These are phyloP conservation scores for Philonicus albiceps DNA, from an alignment of 2,888 invertebrate genomes.

Conservation along the genomic window DNA sequence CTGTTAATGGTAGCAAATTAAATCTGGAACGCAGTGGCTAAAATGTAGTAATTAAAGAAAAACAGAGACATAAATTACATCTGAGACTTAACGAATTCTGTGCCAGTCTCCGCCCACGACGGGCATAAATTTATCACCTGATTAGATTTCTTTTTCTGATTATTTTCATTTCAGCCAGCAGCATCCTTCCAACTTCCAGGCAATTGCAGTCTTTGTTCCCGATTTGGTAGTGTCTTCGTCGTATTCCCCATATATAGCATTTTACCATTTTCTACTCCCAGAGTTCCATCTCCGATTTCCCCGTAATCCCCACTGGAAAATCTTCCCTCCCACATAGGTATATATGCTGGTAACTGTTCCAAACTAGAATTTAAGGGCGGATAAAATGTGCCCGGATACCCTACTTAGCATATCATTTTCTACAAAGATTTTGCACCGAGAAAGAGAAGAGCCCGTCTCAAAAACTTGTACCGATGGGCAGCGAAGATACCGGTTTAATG, in stretches of 20 bases:
- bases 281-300: not conserved
- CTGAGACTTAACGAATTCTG: not conserved
- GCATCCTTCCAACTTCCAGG: not conserved
- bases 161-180: constrained; percentile 28
- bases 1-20: not conserved
- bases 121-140: constrained; percentile 38
- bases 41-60: constrained; percentile 11
- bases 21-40: not conserved
- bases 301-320: not conserved
- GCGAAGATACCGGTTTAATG: constrained; percentile 32
- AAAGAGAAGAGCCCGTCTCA: not conserved
- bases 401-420: constrained; percentile 47
- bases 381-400: constrained; percentile 41
- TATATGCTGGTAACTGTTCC: not conserved
- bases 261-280: not conserved
- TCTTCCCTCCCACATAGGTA: not conserved
- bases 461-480: constrained; percentile 23
- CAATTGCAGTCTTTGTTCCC: constrained; percentile 29
- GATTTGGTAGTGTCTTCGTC: not conserved
- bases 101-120: not conserved
- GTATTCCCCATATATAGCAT: not conserved
- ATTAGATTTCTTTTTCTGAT: constrained; percentile 41
- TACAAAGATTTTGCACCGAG: not conserved
- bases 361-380: constrained; percentile 37
- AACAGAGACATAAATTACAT: constrained; percentile 26